phyloP scores from a whole-genome alignment of 2,113 vertebrate genomes.

The Sphaerodactylus townsendi region DNA sequence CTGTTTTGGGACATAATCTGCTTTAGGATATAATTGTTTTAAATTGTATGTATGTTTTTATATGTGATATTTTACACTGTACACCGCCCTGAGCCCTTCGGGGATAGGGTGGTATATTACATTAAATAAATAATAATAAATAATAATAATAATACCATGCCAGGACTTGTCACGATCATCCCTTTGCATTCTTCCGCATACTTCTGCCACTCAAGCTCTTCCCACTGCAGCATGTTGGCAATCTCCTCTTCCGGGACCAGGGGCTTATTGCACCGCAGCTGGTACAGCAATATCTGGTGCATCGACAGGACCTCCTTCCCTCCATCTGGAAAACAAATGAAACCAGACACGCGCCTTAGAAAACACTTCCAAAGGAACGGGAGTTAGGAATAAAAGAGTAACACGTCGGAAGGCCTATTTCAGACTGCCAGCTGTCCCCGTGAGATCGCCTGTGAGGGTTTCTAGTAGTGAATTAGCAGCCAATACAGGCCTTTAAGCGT shows the following conservation, averaged over 20 bases:
- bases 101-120: no score
- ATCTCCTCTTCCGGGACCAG: constrained; percentile 97
- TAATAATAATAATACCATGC: no score
- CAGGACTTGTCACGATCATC: constrained; percentile 98
- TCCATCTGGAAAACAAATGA: constrained; percentile 79
- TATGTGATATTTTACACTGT: no score
- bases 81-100: no score
- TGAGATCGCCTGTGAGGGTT: no score
- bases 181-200: constrained; percentile 99
- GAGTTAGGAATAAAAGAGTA: neutral
- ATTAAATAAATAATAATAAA: no score
- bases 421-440: neutral
- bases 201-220: constrained; percentile 97
- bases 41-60: no score
- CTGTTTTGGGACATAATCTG: no score
- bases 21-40: no score
- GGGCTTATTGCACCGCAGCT: constrained; percentile 89
- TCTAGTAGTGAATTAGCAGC: no score
- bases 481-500: no score
- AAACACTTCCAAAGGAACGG: constrained; percentile 2
- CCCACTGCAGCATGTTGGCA: constrained; percentile 98
- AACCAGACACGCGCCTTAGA: neutral
- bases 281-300: constrained; percentile 97
- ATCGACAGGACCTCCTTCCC: constrained; percentile 98
- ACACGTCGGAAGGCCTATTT: constrained; percentile 11